Evolutionary conservation across 2,797 vertebrate species (phyloP).

Genomic region (Knipowitschia caucasica): DNA sequence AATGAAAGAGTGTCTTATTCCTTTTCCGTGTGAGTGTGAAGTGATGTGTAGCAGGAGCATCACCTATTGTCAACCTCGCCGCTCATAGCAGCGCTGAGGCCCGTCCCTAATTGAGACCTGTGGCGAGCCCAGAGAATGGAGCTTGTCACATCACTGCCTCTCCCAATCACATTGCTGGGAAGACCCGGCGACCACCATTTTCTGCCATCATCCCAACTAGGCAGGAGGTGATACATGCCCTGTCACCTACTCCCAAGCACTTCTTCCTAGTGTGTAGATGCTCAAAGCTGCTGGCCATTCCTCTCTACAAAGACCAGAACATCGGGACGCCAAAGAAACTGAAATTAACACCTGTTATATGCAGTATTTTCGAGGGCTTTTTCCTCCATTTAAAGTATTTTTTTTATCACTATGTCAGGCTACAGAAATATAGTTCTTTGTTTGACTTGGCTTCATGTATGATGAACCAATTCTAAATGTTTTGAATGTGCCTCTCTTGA

Average conservation of each 20-base stretch:
- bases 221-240: conserved; percentile 52
- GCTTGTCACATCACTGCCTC: conserved; percentile 56
- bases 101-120: conserved; percentile 60
- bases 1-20: conserved; percentile 13
- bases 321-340: conserved; percentile 22
- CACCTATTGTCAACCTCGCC: conserved; percentile 43
- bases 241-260: conserved; percentile 28
- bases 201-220: conserved; percentile 63
- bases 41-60: conserved; percentile 31
- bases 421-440: too few relatives aligned
- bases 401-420: too few relatives aligned
- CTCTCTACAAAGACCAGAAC: conserved; percentile 19
- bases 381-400: too few relatives aligned
- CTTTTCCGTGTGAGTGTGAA: conserved; percentile 22
- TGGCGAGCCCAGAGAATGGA: conserved; percentile 58
- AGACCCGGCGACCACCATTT: conserved; percentile 67
- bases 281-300: conserved; percentile 33
- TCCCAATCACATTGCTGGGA: conserved; percentile 47
- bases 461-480: too few relatives aligned
- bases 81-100: conserved; percentile 38
- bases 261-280: conserved; percentile 37
- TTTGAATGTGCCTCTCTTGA: too few relatives aligned
- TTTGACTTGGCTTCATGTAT: too few relatives aligned
- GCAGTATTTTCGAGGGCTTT: too few relatives aligned
- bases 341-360: not conserved